These are phyloP conservation scores for Montipora capitata DNA, from an alignment of 92 coral and sea anemone species.

Conservation along the genomic window DNA sequence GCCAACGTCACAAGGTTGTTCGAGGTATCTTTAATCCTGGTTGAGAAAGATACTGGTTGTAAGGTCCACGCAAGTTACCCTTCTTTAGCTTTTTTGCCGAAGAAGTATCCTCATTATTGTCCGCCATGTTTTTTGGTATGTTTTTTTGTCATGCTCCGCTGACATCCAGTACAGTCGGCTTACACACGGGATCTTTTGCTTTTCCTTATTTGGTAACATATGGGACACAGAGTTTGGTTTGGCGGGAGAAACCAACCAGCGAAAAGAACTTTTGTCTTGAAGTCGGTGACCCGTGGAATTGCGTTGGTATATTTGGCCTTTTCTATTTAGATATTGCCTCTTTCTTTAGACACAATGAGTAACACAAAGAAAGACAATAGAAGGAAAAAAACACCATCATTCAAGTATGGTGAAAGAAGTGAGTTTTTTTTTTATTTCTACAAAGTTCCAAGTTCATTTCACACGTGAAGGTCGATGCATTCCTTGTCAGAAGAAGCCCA, in stretches of 20 bases:
- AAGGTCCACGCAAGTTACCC: conserved; percentile 47
- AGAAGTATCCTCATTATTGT: background rate
- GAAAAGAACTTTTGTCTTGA: too few species aligned
- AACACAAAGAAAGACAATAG: conserved; percentile 19
- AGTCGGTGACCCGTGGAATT: too few species aligned
- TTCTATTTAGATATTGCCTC: background rate
- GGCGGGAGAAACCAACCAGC: background rate
- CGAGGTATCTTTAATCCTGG: conserved; percentile 71
- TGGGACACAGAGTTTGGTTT: background rate
- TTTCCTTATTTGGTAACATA: conserved; percentile 23
- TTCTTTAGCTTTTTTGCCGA: conserved; percentile 37
- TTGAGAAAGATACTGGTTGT: conserved; percentile 81
- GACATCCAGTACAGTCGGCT: background rate
- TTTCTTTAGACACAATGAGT: conserved; percentile 26
- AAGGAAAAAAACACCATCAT: conserved; percentile 49
- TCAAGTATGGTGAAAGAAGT: conserved; percentile 63
- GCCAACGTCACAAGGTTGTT: conserved; percentile 67
- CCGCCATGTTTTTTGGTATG: background rate
- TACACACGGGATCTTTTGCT: conserved; percentile 30
- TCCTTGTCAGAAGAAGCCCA: background rate
- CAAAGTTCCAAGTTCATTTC: background rate
- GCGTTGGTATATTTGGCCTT: too few species aligned
- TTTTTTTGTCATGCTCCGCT: background rate
- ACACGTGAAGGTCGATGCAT: background rate
- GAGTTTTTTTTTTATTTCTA: conserved; percentile 15